Conservation (phyloP, 2,888 invertebrate species). For the Leucoma salicis region DNA sequence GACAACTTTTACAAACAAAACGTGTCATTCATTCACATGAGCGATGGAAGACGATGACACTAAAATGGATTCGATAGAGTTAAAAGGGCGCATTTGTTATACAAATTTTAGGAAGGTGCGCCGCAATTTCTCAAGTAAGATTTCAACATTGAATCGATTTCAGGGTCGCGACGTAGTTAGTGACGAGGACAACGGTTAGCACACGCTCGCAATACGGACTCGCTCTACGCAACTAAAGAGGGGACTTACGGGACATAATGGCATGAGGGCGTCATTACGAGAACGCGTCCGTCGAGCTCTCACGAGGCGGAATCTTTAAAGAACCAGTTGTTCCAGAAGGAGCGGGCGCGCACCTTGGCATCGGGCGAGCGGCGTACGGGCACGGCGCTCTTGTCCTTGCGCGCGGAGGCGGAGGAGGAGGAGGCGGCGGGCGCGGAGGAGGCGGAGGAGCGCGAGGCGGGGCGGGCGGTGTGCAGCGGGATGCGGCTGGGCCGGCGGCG, state of each 20-base stretch:
- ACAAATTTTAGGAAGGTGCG: too few relatives aligned
- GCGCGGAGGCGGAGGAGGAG: constrained; percentile 49
- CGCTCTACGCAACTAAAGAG: constrained; percentile 36
- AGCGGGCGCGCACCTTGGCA: constrained; percentile 87
- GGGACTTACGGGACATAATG: constrained; percentile 80
- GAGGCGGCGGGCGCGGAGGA: constrained; percentile 47
- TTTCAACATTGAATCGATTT: constrained; percentile 32
- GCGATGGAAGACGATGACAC: constrained; percentile 39
- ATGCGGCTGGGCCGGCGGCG: constrained; percentile 79
- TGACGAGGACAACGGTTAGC: constrained; percentile 42
- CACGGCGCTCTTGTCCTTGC: constrained; percentile 51
- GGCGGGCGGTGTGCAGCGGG: constrained; percentile 43
- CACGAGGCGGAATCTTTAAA: constrained; percentile 70
- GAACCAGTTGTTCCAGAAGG: constrained; percentile 85
- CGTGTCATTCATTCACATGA: constrained; percentile 47
- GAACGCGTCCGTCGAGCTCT: constrained; percentile 35
- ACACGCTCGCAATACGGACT: constrained; percentile 42
- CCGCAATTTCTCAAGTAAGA: too few relatives aligned
- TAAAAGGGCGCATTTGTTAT: neutral
- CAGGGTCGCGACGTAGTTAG: constrained; percentile 39
- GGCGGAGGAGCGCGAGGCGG: constrained; percentile 43
- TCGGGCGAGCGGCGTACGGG: constrained; percentile 70
- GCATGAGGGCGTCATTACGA: constrained; percentile 53
- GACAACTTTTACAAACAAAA: constrained; percentile 56
- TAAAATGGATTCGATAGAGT: constrained; percentile 33